Evolutionary conservation across 2,113 vertebrate genomes (phyloP).

Genomic region (Bambusicola thoracicus): DNA sequence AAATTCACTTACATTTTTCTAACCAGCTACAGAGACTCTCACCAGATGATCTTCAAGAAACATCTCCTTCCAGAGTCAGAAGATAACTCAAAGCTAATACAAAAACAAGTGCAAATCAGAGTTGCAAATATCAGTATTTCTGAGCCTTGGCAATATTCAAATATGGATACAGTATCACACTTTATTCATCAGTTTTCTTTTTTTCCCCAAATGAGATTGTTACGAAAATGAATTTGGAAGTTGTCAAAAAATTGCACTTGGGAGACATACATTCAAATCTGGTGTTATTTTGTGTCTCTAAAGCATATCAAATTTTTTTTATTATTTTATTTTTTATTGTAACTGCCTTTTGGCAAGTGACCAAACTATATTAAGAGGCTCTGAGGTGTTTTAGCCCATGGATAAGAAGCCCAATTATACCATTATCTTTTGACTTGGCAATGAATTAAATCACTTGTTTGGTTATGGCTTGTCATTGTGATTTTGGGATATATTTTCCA

Average conservation of each 20-base stretch:
- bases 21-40: not conserved
- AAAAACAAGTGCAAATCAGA: not conserved
- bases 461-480: not conserved
- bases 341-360: not conserved
- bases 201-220: not conserved
- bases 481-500: not conserved
- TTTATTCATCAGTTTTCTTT: not conserved
- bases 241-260: not conserved
- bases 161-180: not conserved
- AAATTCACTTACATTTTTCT: not conserved
- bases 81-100: not conserved
- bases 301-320: not conserved
- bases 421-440: not conserved
- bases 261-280: not conserved
- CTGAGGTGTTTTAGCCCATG: not conserved
- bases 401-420: not conserved
- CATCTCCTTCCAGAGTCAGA: not conserved
- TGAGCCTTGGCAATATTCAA: fast-evolving
- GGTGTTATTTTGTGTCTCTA: not conserved
- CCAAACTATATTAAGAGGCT: not conserved
- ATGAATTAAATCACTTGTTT: not conserved
- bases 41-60: not conserved
- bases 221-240: not conserved
- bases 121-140: not conserved
- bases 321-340: not conserved